phyloP scores from a whole-genome alignment of 1,140 invertebrate genomes.

The Popillia japonica region DNA sequence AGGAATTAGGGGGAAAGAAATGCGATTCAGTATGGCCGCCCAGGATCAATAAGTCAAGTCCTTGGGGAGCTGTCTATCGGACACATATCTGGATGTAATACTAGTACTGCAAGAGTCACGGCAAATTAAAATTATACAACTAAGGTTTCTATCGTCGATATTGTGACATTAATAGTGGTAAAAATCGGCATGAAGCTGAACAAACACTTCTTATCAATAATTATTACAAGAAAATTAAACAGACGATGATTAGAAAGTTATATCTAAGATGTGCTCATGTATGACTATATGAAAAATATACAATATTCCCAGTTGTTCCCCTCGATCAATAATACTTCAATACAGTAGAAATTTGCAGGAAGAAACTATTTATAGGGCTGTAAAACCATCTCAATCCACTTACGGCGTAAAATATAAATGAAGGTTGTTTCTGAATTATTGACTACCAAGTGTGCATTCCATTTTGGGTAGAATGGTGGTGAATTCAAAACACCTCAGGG shows the following conservation, averaged over 20 bases:
- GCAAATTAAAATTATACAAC: neutral
- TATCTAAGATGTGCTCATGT: too few relatives aligned
- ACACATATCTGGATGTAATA: neutral
- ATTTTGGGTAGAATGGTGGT: conserved; percentile 38
- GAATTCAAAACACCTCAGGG: conserved; percentile 37
- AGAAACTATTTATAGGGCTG: conserved; percentile 22
- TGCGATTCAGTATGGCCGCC: conserved; percentile 50
- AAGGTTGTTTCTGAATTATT: conserved; percentile 6
- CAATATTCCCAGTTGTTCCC: too few relatives aligned
- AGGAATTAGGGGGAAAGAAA: conserved; percentile 44
- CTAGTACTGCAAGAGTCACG: neutral
- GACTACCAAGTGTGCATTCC: neutral
- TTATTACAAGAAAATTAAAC: too few relatives aligned
- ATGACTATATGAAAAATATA: too few relatives aligned
- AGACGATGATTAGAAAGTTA: too few relatives aligned
- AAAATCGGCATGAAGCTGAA: neutral
- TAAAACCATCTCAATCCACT: conserved; percentile 17
- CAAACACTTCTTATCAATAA: too few relatives aligned
- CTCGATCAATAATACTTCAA: too few relatives aligned
- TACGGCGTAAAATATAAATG: conserved; percentile 17
- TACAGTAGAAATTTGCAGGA: neutral
- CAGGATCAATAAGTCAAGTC: conserved; percentile 57
- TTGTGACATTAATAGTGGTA: neutral
- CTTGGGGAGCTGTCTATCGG: conserved; percentile 45
- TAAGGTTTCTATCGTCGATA: neutral